Evolutionary conservation across 2,888 invertebrate species (phyloP).

Genomic region (Trypoxylon attenuatum): DNA sequence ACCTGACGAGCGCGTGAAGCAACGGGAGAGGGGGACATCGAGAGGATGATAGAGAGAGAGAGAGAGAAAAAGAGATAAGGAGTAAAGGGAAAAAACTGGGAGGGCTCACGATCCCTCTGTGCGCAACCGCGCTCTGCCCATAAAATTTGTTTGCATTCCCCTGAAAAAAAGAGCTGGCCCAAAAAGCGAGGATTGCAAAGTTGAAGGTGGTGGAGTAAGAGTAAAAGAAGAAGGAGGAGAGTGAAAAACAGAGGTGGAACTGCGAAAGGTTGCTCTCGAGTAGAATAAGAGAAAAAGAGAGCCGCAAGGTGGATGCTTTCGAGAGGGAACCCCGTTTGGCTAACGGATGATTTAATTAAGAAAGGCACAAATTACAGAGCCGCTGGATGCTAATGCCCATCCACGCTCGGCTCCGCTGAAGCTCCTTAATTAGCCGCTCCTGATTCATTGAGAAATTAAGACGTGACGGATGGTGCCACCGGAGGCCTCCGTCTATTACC

Average conservation of each 20-base stretch:
- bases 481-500: background rate
- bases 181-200: constrained; percentile 35
- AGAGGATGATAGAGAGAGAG: background rate
- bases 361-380: constrained; percentile 75
- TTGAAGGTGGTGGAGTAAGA: too few relatives aligned
- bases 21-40: constrained; percentile 7
- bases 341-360: constrained; percentile 75
- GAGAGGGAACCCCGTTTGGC: constrained; percentile 62
- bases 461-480: constrained; percentile 54
- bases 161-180: constrained; percentile 49
- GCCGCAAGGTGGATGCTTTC: constrained; percentile 22
- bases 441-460: constrained; percentile 69
- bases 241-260: constrained; percentile 53
- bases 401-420: constrained; percentile 67
- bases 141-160: constrained; percentile 71
- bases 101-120: constrained; percentile 8
- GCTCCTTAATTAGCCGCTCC: constrained; percentile 72
- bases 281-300: background rate
- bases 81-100: constrained; percentile 20
- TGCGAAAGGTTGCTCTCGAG: background rate
- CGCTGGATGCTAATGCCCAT: constrained; percentile 73
- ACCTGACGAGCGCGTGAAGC: background rate
- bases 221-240: constrained; percentile 19
- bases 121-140: constrained; percentile 53
- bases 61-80: background rate